These are phyloP conservation scores for Drosophila testacea DNA, from an alignment of 2,888 invertebrate species.

Conservation along the genomic window DNA sequence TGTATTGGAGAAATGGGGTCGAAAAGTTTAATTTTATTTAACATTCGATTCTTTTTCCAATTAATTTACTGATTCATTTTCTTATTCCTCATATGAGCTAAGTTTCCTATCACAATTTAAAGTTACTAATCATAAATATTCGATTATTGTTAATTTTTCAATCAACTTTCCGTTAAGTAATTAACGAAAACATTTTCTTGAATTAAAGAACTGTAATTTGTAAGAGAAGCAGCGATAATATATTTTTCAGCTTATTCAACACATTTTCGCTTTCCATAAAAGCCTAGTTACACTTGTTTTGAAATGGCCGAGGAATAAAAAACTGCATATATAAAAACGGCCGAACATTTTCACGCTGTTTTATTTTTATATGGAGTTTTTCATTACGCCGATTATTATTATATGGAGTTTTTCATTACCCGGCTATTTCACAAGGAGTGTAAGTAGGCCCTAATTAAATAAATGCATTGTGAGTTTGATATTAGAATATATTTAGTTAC, in stretches of 20 bases:
- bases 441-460: background rate
- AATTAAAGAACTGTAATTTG: background rate
- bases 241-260: background rate
- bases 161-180: background rate
- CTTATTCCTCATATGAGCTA: background rate
- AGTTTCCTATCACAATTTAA: background rate
- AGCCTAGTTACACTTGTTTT: too few species aligned
- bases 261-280: too few species aligned
- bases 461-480: slow-evolving; percentile 11
- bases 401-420: too few species aligned
- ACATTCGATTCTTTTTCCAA: background rate
- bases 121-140: background rate
- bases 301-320: too few species aligned
- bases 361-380: too few species aligned
- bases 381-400: too few species aligned
- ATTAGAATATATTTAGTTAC: slow-evolving; percentile 15
- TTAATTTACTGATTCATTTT: background rate
- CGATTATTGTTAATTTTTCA: background rate
- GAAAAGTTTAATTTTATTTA: slow-evolving; percentile 49
- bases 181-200: background rate
- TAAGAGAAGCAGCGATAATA: background rate
- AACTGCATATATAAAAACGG: too few species aligned
- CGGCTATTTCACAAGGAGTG: too few species aligned
- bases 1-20: slow-evolving; percentile 75
- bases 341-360: too few species aligned